Percentiles rank a stretch among this genome's conserved stretches.
Conservation (phyloP, 2,113 vertebrate genomes). For the Pteruthius melanotis region DNA sequence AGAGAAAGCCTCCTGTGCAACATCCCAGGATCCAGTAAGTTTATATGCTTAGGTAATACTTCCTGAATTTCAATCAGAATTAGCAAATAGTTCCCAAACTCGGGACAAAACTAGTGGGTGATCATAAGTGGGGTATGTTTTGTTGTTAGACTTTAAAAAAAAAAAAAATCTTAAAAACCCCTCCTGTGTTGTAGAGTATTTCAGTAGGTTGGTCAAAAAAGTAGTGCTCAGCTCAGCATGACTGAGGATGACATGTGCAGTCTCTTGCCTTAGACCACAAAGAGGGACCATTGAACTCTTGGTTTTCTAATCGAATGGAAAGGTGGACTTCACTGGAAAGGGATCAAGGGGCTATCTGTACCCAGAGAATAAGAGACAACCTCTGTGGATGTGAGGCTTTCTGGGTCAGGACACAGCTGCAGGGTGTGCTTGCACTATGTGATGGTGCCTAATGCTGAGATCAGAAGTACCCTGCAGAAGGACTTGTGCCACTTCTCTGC, state of each 20-base stretch:
- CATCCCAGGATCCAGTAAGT: not conserved
- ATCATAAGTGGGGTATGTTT: not conserved
- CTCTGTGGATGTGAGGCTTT: not conserved
- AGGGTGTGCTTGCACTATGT: not conserved
- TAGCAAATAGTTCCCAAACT: not conserved
- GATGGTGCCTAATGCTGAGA: not conserved
- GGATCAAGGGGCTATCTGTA: not conserved
- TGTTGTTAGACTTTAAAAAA: not conserved
- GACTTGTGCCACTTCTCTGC: not conserved
- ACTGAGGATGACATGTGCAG: not conserved
- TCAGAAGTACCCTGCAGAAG: not conserved
- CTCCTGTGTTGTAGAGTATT: not conserved
- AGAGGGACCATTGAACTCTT: not conserved
- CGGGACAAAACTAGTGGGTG: not conserved
- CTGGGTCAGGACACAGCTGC: not conserved
- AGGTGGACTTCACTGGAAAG: not conserved
- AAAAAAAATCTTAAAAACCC: not conserved
- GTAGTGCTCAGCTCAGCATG: not conserved
- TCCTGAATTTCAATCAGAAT: not conserved
- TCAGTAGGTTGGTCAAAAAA: not conserved
- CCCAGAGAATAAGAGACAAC: not conserved
- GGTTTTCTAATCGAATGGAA: not conserved
- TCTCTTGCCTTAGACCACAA: not conserved
- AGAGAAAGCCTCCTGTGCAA: not conserved
- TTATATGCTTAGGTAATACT: not conserved